Conservation (phyloP, 2,113 vertebrate genomes). For the rat (Rattus norvegicus) region DNA sequence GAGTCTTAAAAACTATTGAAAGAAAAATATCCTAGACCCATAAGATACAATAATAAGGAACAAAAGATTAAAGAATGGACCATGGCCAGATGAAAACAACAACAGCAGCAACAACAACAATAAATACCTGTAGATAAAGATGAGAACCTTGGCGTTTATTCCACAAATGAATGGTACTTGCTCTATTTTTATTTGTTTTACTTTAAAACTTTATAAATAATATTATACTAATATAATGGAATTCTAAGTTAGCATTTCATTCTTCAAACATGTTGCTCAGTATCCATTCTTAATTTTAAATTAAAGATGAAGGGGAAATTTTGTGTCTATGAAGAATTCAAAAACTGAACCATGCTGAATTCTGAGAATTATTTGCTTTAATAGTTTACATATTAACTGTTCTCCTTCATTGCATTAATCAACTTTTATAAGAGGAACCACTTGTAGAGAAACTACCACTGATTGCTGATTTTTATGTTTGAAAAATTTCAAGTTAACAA, state of each 20-base stretch:
- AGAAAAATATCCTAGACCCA: neutral
- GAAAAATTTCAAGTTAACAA: neutral
- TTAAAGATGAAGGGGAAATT: neutral
- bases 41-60: neutral
- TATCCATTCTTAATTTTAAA: constrained; percentile 22
- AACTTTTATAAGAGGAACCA: neutral
- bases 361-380: constrained; percentile 40
- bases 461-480: neutral
- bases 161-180: neutral
- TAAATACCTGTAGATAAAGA: neutral
- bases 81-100: neutral
- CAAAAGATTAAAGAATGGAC: neutral
- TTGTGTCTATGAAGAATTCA: neutral
- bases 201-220: constrained; percentile 23
- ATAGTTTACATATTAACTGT: constrained; percentile 1
- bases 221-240: neutral
- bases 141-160: neutral
- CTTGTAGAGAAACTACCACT: neutral
- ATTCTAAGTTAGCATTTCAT: neutral
- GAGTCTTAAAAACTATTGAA: neutral
- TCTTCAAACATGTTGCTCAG: neutral
- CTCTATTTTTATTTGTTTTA: neutral
- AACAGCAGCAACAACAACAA: no score
- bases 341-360: neutral
- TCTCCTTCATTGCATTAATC: neutral